Conservation (phyloP, 2,113 vertebrate species). For the Narcine bancroftii region DNA sequence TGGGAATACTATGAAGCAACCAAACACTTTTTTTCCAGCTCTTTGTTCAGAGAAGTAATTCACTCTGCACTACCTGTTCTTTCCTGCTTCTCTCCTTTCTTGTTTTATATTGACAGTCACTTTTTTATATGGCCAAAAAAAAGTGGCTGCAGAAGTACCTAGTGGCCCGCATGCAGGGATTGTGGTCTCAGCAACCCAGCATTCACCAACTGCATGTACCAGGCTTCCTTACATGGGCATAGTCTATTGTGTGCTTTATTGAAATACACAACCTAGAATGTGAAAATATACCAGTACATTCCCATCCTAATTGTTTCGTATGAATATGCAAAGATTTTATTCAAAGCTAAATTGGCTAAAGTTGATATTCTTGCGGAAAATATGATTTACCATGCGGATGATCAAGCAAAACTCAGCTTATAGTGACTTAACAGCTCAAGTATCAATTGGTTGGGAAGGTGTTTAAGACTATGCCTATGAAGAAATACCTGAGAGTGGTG, state of each 20-base stretch:
- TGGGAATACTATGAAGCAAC: conserved; percentile 73
- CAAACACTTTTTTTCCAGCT: conserved; percentile 63
- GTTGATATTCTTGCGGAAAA: conserved; percentile 40
- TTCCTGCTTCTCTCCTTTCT: conserved; percentile 67
- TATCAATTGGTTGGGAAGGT: conserved; percentile 44
- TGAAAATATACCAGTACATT: not conserved
- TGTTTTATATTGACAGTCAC: conserved; percentile 74
- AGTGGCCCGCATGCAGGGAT: conserved; percentile 71
- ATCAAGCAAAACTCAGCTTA: conserved; percentile 28
- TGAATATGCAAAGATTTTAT: conserved; percentile 32
- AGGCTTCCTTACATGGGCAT: conserved; percentile 80
- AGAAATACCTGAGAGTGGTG: conserved; percentile 77
- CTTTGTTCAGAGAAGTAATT: conserved; percentile 68
- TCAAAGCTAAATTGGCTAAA: conserved; percentile 45
- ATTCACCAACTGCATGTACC: conserved; percentile 74
- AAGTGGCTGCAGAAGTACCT: conserved; percentile 56
- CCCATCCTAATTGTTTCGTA: not conserved
- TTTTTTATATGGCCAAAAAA: conserved; percentile 62
- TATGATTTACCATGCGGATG: conserved; percentile 42
- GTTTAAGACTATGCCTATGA: conserved; percentile 76
- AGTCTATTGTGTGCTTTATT: conserved; percentile 48
- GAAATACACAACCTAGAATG: conserved; percentile 36
- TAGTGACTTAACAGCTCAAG: not conserved
- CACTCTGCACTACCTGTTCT: conserved; percentile 74
- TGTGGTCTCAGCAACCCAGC: conserved; percentile 75